These are phyloP conservation scores for Misgurnus anguillicaudatus DNA, from an alignment of 2,113 vertebrate genomes.

Conservation along the genomic window DNA sequence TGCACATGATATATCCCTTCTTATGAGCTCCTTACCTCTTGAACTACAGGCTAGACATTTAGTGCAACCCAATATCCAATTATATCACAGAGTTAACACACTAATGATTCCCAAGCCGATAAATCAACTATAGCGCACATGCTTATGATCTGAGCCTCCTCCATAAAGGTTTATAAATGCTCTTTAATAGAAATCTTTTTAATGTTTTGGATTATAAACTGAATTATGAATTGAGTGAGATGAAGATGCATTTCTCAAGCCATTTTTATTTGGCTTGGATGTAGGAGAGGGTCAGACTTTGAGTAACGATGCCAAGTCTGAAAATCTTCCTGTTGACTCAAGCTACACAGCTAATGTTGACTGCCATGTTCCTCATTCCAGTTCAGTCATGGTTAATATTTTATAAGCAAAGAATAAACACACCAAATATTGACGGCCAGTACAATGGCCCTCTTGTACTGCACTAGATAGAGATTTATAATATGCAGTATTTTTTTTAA, in stretches of 20 bases:
- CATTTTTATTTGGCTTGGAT: constrained; percentile 36
- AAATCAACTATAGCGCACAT: background rate
- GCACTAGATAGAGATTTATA: background rate
- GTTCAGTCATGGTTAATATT: constrained; percentile 19
- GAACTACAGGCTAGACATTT: background rate
- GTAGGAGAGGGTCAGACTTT: constrained; percentile 17
- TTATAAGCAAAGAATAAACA: background rate
- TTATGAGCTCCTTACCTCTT: constrained; percentile 12
- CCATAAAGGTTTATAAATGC: background rate
- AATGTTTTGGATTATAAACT: constrained; percentile 18
- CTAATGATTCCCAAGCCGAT: background rate
- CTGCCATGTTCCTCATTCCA: constrained; percentile 5
- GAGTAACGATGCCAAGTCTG: constrained; percentile 15
- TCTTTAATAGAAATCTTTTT: background rate
- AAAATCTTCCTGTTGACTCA: background rate
- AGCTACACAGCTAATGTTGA: constrained; percentile 6
- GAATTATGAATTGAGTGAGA: constrained; percentile 11
- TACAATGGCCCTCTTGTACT: background rate
- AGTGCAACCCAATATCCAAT: background rate
- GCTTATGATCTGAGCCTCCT: constrained; percentile 5
- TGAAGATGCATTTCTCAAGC: constrained; percentile 10
- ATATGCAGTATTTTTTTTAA: too few relatives aligned
- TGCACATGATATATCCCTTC: background rate
- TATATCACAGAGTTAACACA: constrained; percentile 17
- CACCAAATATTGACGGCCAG: background rate